Percentiles rank a stretch among this genome's conserved stretches.
phyloP scores from a whole-genome alignment of 2,113 vertebrate genomes.

The Tragelaphus scriptus region DNA sequence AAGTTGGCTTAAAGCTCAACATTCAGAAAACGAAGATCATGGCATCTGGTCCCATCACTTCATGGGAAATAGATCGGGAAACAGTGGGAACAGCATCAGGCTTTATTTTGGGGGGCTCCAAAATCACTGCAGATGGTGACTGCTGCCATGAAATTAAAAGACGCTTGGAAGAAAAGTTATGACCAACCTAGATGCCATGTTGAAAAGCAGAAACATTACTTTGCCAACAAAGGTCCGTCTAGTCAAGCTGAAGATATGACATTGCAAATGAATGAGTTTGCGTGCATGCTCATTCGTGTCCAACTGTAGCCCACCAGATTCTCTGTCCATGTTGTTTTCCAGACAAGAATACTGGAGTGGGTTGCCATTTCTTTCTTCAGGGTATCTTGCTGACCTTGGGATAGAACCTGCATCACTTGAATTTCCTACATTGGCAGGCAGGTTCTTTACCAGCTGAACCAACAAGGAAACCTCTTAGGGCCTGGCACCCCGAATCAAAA shows the following conservation, averaged over 20 bases:
- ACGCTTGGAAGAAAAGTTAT: too few species aligned
- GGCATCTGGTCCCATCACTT: too few species aligned
- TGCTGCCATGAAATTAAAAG: too few species aligned
- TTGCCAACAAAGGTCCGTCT: too few species aligned
- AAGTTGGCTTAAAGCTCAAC: too few species aligned
- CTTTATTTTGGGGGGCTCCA: too few species aligned
- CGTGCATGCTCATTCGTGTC: neutral
- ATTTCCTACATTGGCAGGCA: neutral
- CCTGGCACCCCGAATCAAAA: neutral
- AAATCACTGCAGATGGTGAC: too few species aligned
- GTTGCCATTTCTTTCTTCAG: neutral
- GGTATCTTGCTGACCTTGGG: neutral
- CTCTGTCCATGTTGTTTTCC: neutral
- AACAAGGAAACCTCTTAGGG: neutral
- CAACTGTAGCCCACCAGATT: neutral
- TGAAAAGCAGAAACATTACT: too few species aligned
- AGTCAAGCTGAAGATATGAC: neutral
- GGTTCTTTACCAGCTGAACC: neutral
- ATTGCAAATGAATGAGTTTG: neutral
- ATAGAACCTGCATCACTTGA: neutral
- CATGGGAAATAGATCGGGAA: too few species aligned
- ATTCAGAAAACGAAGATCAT: too few species aligned
- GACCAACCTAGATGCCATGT: too few species aligned
- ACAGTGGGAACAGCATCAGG: too few species aligned
- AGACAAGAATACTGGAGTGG: neutral